Conservation (phyloP, 2,797 vertebrate genomes). For the Anisognathus igniventris region DNA sequence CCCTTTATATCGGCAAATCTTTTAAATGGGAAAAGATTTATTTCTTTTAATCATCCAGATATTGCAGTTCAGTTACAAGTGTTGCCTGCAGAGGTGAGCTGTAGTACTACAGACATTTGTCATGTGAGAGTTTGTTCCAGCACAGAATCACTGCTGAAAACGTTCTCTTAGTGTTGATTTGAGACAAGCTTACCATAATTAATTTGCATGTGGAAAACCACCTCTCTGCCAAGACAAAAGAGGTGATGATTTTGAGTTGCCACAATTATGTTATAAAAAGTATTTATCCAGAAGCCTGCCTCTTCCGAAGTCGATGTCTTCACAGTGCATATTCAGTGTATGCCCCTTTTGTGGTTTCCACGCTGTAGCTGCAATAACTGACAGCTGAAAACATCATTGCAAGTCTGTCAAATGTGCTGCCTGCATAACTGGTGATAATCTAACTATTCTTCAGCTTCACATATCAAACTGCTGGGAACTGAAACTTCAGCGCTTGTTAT, state of each 20-base stretch:
- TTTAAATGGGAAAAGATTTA: not conserved
- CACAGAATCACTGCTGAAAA: not conserved
- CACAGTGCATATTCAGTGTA: not conserved
- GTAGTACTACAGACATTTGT: not conserved
- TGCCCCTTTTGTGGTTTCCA: not conserved
- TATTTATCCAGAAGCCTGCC: not conserved
- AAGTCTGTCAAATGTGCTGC: not conserved
- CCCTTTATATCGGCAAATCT: not conserved
- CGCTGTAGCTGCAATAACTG: not conserved
- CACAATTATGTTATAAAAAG: not conserved
- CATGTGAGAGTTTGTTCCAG: not conserved
- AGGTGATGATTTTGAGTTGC: not conserved
- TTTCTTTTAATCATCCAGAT: not conserved
- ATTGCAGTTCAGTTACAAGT: not conserved
- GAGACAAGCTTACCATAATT: not conserved
- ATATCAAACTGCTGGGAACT: not conserved
- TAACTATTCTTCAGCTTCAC: constrained; percentile 1
- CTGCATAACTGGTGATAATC: constrained; percentile 30
- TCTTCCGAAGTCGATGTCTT: not conserved
- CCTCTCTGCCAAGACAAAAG: not conserved
- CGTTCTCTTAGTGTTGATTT: not conserved
- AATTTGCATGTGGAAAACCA: constrained; percentile 1
- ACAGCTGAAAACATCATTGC: constrained; percentile 17
- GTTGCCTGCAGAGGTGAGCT: not conserved
- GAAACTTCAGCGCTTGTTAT: not conserved